phyloP scores from a whole-genome alignment of 2,797 vertebrate genomes.

The Sardinella longiceps region DNA sequence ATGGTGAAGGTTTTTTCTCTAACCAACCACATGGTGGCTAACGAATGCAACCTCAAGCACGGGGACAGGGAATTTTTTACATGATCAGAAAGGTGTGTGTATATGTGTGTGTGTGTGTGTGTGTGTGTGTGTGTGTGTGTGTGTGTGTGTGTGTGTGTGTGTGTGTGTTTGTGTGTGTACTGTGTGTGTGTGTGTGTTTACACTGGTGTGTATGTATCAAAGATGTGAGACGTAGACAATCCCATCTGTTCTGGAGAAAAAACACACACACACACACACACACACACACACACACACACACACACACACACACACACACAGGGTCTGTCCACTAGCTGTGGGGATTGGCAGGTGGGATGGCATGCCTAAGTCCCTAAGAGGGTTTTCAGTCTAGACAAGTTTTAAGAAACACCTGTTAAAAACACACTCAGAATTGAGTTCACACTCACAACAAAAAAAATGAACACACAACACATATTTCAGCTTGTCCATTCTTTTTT shows the following conservation, averaged over 20 bases:
- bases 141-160: constrained; percentile 1
- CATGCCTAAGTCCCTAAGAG: constrained; percentile 36
- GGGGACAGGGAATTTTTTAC: not conserved
- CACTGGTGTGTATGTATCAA: not conserved
- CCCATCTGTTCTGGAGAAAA: not conserved
- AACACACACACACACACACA: not conserved
- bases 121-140: constrained; percentile 14
- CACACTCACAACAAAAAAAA: constrained; percentile 50
- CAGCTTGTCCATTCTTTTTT: constrained; percentile 65
- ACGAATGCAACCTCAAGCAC: constrained; percentile 14
- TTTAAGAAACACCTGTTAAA: constrained; percentile 21
- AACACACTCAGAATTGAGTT: too few relatives aligned
- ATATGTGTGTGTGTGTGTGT: constrained; percentile 26
- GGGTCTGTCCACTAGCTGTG: constrained; percentile 30
- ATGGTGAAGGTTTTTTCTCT: constrained; percentile 31
- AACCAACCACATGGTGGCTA: constrained; percentile 47
- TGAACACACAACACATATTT: constrained; percentile 50
- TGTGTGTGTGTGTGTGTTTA: constrained; percentile 27
- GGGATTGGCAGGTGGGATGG: constrained; percentile 38
- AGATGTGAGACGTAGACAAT: not conserved
- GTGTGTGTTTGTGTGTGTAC: constrained; percentile 14
- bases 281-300: constrained; percentile 9
- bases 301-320: not conserved
- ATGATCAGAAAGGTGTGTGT: not conserved
- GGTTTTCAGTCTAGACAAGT: constrained; percentile 41